These are phyloP conservation scores for Acridotheres tristis DNA, from an alignment of 2,797 vertebrate species.

Conservation along the genomic window DNA sequence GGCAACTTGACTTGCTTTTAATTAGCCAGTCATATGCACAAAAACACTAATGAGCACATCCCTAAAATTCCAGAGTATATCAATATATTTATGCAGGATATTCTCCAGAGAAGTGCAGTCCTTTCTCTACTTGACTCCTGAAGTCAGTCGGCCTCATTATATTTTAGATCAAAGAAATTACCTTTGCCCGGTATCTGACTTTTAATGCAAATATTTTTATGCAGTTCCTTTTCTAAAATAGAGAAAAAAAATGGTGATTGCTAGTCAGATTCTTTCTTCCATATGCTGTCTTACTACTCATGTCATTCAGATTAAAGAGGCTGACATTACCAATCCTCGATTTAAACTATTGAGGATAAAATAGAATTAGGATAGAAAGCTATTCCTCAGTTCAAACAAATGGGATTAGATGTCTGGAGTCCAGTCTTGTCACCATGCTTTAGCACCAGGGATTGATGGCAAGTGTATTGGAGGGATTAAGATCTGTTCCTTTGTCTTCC, in stretches of 20 bases:
- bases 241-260: background rate
- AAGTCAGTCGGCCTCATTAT: background rate
- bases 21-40: background rate
- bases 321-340: background rate
- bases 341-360: background rate
- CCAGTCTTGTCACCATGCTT: background rate
- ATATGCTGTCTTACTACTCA: background rate
- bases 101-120: background rate
- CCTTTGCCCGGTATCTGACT: background rate
- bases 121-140: background rate
- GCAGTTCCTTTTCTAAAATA: background rate
- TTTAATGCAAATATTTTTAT: background rate
- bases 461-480: background rate
- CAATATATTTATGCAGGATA: background rate
- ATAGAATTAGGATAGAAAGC: background rate
- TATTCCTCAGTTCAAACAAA: background rate
- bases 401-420: background rate
- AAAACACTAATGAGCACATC: background rate
- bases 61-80: background rate
- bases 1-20: background rate
- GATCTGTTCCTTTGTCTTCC: background rate
- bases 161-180: background rate
- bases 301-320: background rate
- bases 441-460: background rate
- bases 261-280: background rate